phyloP scores from a whole-genome alignment of 2,797 vertebrate genomes.

The Crax fasciolata region DNA sequence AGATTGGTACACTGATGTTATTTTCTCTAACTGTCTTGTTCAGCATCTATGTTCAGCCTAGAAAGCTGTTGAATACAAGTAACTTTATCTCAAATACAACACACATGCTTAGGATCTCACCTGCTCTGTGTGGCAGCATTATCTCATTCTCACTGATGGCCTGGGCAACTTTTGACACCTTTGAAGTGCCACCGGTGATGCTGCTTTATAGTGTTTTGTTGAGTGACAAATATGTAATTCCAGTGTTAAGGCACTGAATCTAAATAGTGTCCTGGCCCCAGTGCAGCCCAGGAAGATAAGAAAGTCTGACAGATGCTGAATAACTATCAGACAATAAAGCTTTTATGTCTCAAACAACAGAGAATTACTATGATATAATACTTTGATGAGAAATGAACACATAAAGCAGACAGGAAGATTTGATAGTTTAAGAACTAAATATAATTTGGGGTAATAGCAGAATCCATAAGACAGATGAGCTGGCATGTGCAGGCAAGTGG shows the following conservation, averaged over 20 bases:
- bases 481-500: neutral
- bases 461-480: neutral
- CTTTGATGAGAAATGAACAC: neutral
- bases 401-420: neutral
- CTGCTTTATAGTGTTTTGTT: neutral
- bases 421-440: neutral
- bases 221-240: neutral
- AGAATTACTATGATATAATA: neutral
- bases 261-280: neutral
- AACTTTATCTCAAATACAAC: neutral
- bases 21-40: neutral
- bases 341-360: neutral
- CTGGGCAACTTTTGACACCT: neutral
- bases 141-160: neutral
- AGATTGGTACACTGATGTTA: neutral
- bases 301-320: neutral
- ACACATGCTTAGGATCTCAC: rapidly evolving
- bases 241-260: neutral
- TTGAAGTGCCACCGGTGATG: neutral
- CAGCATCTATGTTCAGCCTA: rapidly evolving
- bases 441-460: neutral
- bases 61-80: neutral
- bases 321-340: neutral
- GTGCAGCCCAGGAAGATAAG: neutral
- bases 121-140: neutral